Evolutionary conservation across 2,888 invertebrate species (phyloP).

Genomic region (Xanthia icteritia): DNA sequence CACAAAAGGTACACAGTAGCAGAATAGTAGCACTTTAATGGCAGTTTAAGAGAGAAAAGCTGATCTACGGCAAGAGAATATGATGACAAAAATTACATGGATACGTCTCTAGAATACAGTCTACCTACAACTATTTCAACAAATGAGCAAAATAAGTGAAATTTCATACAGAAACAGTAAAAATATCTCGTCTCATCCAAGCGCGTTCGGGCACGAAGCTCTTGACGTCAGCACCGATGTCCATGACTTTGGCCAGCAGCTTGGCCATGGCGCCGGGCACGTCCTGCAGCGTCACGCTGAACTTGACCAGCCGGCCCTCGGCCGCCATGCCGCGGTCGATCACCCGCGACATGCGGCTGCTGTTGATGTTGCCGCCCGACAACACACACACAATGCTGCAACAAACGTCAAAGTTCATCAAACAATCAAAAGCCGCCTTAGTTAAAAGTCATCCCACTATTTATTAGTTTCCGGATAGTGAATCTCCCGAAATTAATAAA

Average conservation of each 20-base stretch:
- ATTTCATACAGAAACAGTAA: slow-evolving; percentile 77
- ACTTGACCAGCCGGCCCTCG: slow-evolving; percentile 92
- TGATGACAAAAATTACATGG: no score
- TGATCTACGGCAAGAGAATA: no score
- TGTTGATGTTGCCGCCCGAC: slow-evolving; percentile 96
- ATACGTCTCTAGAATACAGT: no score
- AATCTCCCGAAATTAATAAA: not conserved
- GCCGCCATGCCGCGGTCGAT: slow-evolving; percentile 96
- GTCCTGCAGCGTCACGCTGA: slow-evolving; percentile 91
- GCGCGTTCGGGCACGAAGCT: slow-evolving; percentile 97
- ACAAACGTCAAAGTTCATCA: slow-evolving; percentile 25
- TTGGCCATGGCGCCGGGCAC: slow-evolving; percentile 96
- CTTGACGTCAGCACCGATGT: slow-evolving; percentile 95
- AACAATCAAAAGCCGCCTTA: not conserved
- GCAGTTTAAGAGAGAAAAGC: no score
- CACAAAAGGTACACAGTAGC: no score
- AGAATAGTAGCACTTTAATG: no score
- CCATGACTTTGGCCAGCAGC: slow-evolving; percentile 92
- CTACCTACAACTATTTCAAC: not conserved
- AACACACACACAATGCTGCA: slow-evolving; percentile 94
- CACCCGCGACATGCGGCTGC: slow-evolving; percentile 94
- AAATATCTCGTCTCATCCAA: slow-evolving; percentile 96
- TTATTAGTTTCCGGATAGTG: not conserved
- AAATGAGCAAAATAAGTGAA: not conserved
- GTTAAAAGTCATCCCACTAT: not conserved